These are phyloP conservation scores for Lophura nycthemera DNA, from an alignment of 2,113 vertebrate species.

Conservation along the genomic window DNA sequence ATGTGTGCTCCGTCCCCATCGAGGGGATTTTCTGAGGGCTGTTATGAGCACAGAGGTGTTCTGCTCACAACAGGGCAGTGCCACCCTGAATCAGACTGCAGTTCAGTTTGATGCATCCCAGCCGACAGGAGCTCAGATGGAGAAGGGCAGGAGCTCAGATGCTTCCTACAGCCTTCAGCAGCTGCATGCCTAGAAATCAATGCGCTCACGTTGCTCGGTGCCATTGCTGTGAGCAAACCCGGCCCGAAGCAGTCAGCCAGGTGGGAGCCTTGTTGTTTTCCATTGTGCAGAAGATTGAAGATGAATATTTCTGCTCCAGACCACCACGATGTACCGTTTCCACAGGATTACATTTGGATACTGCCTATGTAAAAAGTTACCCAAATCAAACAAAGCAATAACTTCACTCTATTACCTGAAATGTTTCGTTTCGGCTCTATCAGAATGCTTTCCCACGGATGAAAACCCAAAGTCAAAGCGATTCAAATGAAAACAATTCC, in stretches of 20 bases:
- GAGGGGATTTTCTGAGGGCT: not conserved
- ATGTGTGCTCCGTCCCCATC: fast-evolving
- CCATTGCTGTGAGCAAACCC: not conserved
- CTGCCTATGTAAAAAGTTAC: not conserved
- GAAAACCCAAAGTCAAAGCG: not conserved
- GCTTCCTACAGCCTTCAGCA: not conserved
- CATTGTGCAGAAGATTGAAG: not conserved
- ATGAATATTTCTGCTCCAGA: not conserved
- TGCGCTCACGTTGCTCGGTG: not conserved
- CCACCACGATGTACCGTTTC: not conserved
- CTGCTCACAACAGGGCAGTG: not conserved
- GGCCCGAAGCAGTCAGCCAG: not conserved
- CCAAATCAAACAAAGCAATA: not conserved
- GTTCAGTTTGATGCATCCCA: not conserved
- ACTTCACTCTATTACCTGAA: not conserved
- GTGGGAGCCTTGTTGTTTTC: not conserved
- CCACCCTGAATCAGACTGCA: not conserved
- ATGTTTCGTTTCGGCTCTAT: not conserved
- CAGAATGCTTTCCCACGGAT: not conserved
- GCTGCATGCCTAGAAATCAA: not conserved
- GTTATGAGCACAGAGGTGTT: not conserved
- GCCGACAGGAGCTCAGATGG: not conserved
- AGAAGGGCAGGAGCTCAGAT: not conserved
- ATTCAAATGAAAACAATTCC: not conserved
- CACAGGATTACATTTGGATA: not conserved